These are phyloP conservation scores for Carassius gibelio DNA, from an alignment of 2,113 vertebrate genomes.

Conservation along the genomic window DNA sequence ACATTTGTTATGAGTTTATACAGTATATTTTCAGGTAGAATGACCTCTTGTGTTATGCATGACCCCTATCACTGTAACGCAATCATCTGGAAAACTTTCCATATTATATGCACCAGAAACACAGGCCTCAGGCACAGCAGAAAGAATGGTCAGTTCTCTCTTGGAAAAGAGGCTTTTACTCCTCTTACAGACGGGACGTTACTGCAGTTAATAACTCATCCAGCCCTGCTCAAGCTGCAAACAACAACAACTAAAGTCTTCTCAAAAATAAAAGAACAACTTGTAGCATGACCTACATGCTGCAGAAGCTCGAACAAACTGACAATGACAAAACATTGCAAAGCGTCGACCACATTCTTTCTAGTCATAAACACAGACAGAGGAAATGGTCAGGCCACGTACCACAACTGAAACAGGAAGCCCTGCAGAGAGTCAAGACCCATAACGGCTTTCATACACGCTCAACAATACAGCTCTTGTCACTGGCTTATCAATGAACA, in stretches of 20 bases:
- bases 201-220: neutral
- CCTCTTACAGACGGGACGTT: neutral
- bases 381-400: constrained; percentile 65
- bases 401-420: constrained; percentile 55
- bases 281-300: neutral
- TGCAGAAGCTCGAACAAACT: neutral
- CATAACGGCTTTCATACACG: constrained; percentile 3
- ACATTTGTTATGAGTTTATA: too few relatives aligned
- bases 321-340: constrained; percentile 5
- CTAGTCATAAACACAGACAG: constrained; percentile 42
- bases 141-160: neutral
- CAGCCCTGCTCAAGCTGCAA: neutral
- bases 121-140: neutral
- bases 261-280: neutral
- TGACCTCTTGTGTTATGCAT: too few relatives aligned
- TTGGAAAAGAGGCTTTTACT: neutral
- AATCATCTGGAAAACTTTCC: neutral
- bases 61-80: too few relatives aligned
- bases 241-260: too few relatives aligned
- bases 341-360: constrained; percentile 19
- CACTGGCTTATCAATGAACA: constrained; percentile 19
- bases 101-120: neutral
- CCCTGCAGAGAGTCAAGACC: neutral
- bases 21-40: too few relatives aligned
- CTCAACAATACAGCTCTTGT: neutral